phyloP scores from a whole-genome alignment of 2,797 vertebrate genomes.

The Mus spretus region DNA sequence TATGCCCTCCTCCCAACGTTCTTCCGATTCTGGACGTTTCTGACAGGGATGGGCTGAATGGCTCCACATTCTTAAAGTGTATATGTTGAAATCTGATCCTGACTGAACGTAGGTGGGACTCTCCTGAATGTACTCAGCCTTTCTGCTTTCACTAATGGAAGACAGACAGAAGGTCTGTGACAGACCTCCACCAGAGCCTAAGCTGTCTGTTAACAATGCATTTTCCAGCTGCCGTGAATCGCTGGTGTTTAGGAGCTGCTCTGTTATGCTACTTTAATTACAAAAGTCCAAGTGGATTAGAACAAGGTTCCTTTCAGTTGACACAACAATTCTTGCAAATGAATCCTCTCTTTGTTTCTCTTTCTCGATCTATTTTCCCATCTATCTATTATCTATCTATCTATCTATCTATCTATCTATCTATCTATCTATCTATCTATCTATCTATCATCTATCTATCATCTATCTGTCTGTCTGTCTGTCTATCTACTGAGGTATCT shows the following conservation, averaged over 20 bases:
- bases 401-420: neutral
- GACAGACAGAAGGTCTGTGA: neutral
- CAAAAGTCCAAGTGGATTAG: neutral
- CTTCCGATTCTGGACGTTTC: neutral
- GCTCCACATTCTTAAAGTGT: neutral
- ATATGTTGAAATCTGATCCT: neutral
- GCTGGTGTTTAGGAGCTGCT: neutral
- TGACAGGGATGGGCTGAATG: neutral
- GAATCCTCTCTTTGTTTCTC: neutral
- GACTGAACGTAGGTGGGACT: neutral
- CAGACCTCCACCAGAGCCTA: neutral
- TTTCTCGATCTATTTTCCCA: neutral
- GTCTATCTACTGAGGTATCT: neutral
- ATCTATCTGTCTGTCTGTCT: neutral
- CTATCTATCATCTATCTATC: neutral
- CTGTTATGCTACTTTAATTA: neutral
- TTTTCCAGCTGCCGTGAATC: neutral
- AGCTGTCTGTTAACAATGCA: neutral
- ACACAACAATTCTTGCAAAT: constrained; percentile 18
- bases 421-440: no score
- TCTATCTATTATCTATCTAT: neutral
- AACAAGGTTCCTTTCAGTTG: neutral
- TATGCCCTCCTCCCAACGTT: neutral
- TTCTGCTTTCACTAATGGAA: neutral
- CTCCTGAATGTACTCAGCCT: neutral